These are phyloP conservation scores for Formica exsecta DNA, from an alignment of 1,140 invertebrate genomes.

Conservation along the genomic window DNA sequence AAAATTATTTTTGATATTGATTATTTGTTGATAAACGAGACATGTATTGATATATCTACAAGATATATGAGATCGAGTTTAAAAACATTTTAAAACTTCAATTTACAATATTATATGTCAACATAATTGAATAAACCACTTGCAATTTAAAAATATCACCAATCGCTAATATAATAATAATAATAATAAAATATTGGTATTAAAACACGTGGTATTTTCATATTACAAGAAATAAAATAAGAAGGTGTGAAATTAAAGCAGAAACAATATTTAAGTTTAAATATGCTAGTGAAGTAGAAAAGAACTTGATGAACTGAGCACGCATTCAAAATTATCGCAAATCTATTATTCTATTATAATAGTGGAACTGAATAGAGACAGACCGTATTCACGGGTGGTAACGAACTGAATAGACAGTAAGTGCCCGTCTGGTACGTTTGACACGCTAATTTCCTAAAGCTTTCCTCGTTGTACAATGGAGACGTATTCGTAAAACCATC, in stretches of 20 bases:
- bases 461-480: slow-evolving; percentile 5
- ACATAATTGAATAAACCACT: neutral
- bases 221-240: neutral
- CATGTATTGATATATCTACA: neutral
- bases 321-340: slow-evolving; percentile 20
- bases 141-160: neutral
- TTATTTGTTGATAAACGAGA: neutral
- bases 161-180: neutral
- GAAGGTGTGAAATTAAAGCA: neutral
- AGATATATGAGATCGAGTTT: neutral
- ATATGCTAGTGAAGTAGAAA: neutral
- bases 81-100: neutral
- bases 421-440: slow-evolving; percentile 5
- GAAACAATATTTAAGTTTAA: neutral
- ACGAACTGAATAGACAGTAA: slow-evolving; percentile 25
- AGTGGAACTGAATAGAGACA: slow-evolving; percentile 8
- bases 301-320: too few relatives aligned
- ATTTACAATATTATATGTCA: neutral
- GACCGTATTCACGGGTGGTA: slow-evolving; percentile 13
- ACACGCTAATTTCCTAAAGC: slow-evolving; percentile 42
- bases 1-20: neutral
- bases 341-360: neutral
- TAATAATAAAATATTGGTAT: neutral
- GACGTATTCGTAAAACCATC: slow-evolving; percentile 14
- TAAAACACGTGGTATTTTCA: neutral